Evolutionary conservation across 2,797 vertebrate species (phyloP).

Genomic region (Phoebastria nigripes): DNA sequence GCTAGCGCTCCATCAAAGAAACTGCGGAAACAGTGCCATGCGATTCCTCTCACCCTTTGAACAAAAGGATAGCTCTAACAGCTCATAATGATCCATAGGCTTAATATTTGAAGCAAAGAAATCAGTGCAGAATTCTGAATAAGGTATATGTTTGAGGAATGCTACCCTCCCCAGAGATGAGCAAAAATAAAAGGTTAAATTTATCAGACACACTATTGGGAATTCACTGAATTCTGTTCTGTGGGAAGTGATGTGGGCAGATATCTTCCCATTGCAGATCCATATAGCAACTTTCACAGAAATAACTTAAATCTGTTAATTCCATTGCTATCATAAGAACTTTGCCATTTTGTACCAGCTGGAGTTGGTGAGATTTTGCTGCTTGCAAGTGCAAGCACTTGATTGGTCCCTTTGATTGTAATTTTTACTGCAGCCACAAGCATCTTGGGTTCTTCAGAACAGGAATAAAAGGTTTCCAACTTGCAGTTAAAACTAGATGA

Average conservation of each 20-base stretch:
- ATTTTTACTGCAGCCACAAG: neutral
- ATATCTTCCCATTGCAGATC: neutral
- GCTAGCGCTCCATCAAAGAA: neutral
- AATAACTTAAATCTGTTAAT: neutral
- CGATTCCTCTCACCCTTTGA: neutral
- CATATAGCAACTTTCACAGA: neutral
- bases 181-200: constrained; percentile 5
- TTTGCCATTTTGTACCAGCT: neutral
- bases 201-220: neutral
- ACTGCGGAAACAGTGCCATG: neutral
- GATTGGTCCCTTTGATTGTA: neutral
- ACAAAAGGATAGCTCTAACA: neutral
- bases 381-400: neutral
- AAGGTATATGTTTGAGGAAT: neutral
- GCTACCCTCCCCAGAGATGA: neutral
- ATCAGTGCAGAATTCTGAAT: neutral
- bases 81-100: neutral
- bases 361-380: neutral
- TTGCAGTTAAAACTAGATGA: neutral
- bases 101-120: neutral
- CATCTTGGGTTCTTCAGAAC: neutral
- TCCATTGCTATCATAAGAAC: neutral
- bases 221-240: neutral
- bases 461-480: neutral
- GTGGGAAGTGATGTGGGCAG: neutral